Percentiles rank a stretch among this genome's conserved stretches.
Conservation (phyloP, 2,113 vertebrate genomes). For the Seriola aureovittata region DNA sequence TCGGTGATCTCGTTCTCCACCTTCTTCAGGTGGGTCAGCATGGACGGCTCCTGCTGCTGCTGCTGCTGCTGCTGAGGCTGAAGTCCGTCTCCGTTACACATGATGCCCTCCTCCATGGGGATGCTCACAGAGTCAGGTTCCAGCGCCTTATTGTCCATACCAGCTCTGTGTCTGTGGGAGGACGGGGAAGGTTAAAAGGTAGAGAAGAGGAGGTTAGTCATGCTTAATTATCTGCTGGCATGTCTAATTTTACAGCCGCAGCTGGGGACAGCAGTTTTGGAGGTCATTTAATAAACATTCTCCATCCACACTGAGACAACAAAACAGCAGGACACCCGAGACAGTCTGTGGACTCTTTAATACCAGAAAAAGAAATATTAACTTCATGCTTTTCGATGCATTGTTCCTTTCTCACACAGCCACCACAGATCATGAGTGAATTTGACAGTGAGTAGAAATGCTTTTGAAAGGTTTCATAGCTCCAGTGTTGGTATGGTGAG, state of each 20-base stretch:
- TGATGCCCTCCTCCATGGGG: conserved; percentile 87
- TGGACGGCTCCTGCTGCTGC: conserved; percentile 84
- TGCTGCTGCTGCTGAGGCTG: conserved; percentile 32
- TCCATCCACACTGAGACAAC: neutral
- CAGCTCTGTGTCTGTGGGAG: conserved; percentile 46
- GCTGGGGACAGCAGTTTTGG: conserved; percentile 7
- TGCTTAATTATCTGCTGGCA: conserved; percentile 1
- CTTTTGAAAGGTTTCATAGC: no score
- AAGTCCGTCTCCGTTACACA: conserved; percentile 56
- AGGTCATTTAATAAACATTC: conserved; percentile 8
- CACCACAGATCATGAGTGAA: no score
- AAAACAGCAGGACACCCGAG: neutral
- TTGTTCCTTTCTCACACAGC: neutral
- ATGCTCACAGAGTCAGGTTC: conserved; percentile 86
- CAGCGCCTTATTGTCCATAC: conserved; percentile 83
- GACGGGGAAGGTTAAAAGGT: neutral
- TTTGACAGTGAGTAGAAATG: no score
- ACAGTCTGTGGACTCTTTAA: no score
- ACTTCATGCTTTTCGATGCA: no score
- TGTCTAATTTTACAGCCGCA: conserved; percentile 5
- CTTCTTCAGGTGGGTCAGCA: conserved; percentile 93
- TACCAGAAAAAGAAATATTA: no score
- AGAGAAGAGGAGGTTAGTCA: neutral
- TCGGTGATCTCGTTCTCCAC: conserved; percentile 96
- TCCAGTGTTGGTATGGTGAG: no score